Base-by-base conservation (phyloP, 1,140 invertebrate genomes). In the Acromyrmex heyeri region DNA sequence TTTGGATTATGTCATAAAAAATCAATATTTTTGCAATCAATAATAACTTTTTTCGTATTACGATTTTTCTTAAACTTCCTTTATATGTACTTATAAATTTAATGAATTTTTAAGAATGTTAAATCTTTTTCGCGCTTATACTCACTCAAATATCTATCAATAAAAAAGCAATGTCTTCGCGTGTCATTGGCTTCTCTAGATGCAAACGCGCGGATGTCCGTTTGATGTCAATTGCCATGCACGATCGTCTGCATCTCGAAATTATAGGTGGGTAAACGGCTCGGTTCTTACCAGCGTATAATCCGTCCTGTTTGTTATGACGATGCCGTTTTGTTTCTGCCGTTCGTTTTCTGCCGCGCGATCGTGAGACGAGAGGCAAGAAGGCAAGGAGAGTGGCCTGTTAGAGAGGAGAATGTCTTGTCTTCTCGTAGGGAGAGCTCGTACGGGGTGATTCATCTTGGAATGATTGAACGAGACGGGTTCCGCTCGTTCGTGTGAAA, bases 281-380 rank as follows among this genome's bases (percentile, higher is more conserved):
- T 65, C 24, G 79, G 67, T 48, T 83, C 69, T 57, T 73, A 83
- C 64, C 53, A 21, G 86, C 64, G 21, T 85, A 57, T 70, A 86
- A 76, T 85, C 64, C 64, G 50, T 81, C 75, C 70, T 88, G 85
- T 87, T 88, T 87, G 85, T 88, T 87, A 88, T 88, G 87, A 88
- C 65, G 85, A 62, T 50, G 87, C 67, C 70, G 85, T 86, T 81
- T 88, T 81, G 62, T 81, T 79, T 65, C 44, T 61, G 24, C 44
- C 61, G 57, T 53, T 88, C 44, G 44, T 88, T 88, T 87, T 69
- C 65, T 87, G 8, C 70, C 53, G 53, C 21, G 44, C 38, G 59
- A 18, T 53, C 64, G 65, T n/a, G 65, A 48, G 30, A 70, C 48
- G 62, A 76, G 79, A 67, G 30, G 50, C 53, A 50, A 75, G 62